Base-by-base conservation (phyloP, 2,113 vertebrate genomes). In the Vulpes ferrilata region DNA sequence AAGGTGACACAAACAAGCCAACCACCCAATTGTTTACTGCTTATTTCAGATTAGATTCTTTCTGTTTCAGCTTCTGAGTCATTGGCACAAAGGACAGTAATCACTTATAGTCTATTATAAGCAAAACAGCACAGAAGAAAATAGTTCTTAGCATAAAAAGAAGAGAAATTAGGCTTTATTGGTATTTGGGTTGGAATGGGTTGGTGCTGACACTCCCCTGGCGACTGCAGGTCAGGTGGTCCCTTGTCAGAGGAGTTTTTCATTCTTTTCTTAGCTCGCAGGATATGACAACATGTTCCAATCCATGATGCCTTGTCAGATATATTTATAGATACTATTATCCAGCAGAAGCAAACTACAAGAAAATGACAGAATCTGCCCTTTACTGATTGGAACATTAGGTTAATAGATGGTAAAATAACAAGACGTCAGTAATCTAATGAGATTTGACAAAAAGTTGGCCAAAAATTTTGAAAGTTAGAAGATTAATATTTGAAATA, bases 331-430 rank as follows among this genome's bases (percentile, higher is more conserved):
- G 30, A 4, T 89, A 43, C 51, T 82, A 67, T 30, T 94, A 90
- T 69, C n/a, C 32, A 48, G 23, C n/a, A 90, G 85, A 96, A 74
- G 32, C n/a, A 69, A 65, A 65, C 43, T 43, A 43, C 32, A 80
- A 76, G 88, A 73, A 92, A 60, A 67, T 65, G 57, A 17, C 57
- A 71, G 30, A 85, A 48, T 25, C 59, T 17, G 78, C 19, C 38
- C 19, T 93, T 96, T 92, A 32, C 86, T 85, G 35, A 74, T 64
- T 94, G 62, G 88, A 88, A 76, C 48, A 60, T 79, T 88, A 73
- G 73, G 57, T 94, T 71, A 96, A 60, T 88, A 85, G 59, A 88
- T 15, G 35, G 71, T 93, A 67, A 96, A 87, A 35, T 79, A 87
- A 88, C 35, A 69, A 82, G 88, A 80, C 2, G 30, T 69, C 13